These are phyloP conservation scores for Babyrousa celebensis DNA, from an alignment of 2,797 vertebrate genomes.

Conservation along the genomic window DNA sequence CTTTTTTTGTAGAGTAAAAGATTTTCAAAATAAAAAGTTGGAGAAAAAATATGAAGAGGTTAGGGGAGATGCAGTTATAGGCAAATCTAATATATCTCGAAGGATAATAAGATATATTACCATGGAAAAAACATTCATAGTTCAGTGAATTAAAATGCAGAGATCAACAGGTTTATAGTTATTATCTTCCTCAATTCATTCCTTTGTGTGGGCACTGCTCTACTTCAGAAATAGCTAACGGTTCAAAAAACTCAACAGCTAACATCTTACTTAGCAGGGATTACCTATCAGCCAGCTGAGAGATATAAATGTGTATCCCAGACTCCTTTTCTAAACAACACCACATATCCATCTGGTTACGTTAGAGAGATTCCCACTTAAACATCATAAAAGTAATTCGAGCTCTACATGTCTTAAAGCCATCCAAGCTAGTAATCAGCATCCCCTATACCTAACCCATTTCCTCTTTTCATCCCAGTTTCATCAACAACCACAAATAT, in stretches of 20 bases:
- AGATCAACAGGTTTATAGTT: conserved; percentile 14
- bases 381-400: not conserved
- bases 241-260: conserved; percentile 60
- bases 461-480: conserved; percentile 17
- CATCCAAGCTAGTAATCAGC: conserved; percentile 1
- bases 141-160: conserved; percentile 52
- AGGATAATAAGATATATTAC: conserved; percentile 18
- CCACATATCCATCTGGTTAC: not conserved
- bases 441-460: not conserved
- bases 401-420: not conserved
- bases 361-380: conserved; percentile 39
- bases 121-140: conserved; percentile 62
- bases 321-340: conserved; percentile 4
- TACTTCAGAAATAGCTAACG: conserved; percentile 62
- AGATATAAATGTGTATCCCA: not conserved
- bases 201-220: conserved; percentile 30
- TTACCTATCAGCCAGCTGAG: not conserved
- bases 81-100: conserved; percentile 59
- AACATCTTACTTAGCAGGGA: conserved; percentile 43
- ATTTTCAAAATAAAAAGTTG: conserved; percentile 47
- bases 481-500: conserved; percentile 10
- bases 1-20: conserved; percentile 8
- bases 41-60: conserved; percentile 26
- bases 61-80: not conserved
- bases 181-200: conserved; percentile 40